Conservation (phyloP, 1,140 invertebrate species). For the Elysia chlorotica region DNA sequence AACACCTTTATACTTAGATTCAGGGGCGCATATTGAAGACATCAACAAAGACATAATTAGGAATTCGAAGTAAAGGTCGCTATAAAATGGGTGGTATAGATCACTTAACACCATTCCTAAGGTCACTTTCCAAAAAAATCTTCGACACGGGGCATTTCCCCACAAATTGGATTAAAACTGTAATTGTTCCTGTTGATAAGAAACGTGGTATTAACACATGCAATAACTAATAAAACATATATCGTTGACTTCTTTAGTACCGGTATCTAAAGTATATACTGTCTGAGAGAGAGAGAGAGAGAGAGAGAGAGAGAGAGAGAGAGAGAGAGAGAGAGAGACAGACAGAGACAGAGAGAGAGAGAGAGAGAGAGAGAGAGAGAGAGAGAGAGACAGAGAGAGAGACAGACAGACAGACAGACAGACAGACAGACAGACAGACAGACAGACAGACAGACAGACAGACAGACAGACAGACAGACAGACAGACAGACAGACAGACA, state of each 20-base stretch:
- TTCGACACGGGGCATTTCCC: neutral
- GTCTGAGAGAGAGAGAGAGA: neutral
- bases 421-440: neutral
- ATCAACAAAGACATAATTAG: too few species aligned
- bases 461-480: neutral
- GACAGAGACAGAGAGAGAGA: neutral
- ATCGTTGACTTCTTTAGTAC: neutral
- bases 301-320: neutral
- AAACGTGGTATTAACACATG: neutral
- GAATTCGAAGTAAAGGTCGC: neutral
- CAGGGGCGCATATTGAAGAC: too few species aligned
- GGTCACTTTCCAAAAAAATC: neutral
- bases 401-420: neutral
- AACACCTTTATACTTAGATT: too few species aligned
- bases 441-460: neutral
- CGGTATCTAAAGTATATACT: too few species aligned
- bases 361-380: neutral
- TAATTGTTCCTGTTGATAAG: neutral
- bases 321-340: conserved; percentile 6
- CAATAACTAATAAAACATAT: neutral
- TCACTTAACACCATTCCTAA: neutral
- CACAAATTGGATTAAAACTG: neutral
- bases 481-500: neutral
- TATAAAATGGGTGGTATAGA: neutral
- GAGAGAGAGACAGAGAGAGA: neutral